These are phyloP conservation scores for Sebastes hopkinsi DNA, from an alignment of 2,797 vertebrate genomes.

Conservation along the genomic window DNA sequence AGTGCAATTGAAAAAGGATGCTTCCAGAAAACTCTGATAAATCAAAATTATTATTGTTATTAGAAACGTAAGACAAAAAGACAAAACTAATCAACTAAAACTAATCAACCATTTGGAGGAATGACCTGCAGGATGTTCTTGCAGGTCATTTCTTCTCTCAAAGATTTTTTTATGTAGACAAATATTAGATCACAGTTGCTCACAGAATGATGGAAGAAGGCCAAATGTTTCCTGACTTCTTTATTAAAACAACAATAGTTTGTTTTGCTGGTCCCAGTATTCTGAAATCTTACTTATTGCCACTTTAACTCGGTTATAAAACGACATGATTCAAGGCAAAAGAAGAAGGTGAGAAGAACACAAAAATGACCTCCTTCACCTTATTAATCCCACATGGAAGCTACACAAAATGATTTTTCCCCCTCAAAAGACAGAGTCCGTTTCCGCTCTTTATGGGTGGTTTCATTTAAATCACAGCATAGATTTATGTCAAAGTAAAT, in stretches of 20 bases:
- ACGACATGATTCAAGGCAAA: not conserved
- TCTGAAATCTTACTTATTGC: fast-evolving
- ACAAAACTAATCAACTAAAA: not conserved
- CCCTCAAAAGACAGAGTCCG: constrained; percentile 35
- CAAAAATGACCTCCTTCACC: constrained; percentile 1
- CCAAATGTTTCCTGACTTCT: too few species aligned
- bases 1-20: not conserved
- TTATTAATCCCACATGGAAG: constrained; percentile 8
- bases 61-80: not conserved
- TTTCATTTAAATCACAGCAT: constrained; percentile 66
- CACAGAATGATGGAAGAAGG: too few species aligned
- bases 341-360: not conserved
- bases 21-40: not conserved
- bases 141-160: too few species aligned
- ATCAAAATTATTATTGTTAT: not conserved
- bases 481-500: constrained; percentile 66
- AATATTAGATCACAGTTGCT: too few species aligned
- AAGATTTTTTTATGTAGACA: too few species aligned
- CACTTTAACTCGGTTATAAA: not conserved
- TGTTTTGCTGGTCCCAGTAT: too few species aligned
- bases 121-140: not conserved
- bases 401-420: constrained; percentile 53
- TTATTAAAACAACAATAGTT: too few species aligned
- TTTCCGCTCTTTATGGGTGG: constrained; percentile 20
- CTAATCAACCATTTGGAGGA: not conserved